A percentile compares a stretch with the other conserved stretches of the same genome.
phyloP scores from a whole-genome alignment of 2,888 invertebrate species.

The Leistus spinibarbis region DNA sequence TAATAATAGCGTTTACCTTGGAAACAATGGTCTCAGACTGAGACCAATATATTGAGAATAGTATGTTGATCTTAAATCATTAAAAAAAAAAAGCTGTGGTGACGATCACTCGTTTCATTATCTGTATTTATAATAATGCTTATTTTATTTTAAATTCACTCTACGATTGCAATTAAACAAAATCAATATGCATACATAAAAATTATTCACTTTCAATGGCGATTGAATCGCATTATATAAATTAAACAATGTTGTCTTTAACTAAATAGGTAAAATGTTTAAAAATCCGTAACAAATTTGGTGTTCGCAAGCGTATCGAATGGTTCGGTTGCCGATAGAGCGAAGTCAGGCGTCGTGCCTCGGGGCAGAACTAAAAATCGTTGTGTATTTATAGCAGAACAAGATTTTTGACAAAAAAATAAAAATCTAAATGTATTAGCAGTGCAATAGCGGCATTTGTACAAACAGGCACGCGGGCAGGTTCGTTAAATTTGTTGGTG shows the following conservation, averaged over 20 bases:
- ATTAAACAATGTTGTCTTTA: too few species aligned
- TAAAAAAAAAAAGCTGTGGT: too few species aligned
- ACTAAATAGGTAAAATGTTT: too few species aligned
- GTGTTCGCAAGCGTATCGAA: not conserved
- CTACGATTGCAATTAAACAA: too few species aligned
- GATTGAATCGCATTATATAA: too few species aligned
- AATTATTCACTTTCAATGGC: too few species aligned
- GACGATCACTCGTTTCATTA: too few species aligned
- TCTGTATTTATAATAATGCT: too few species aligned
- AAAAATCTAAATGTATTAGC: not conserved
- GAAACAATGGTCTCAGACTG: not conserved
- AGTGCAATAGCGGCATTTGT: constrained; percentile 8
- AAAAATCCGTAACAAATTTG: constrained; percentile 7
- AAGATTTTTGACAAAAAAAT: constrained; percentile 22
- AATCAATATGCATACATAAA: too few species aligned
- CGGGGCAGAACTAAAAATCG: constrained; percentile 6
- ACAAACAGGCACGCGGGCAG: not conserved
- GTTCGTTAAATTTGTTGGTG: constrained; percentile 14
- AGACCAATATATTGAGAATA: too few species aligned
- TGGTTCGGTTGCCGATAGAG: not conserved
- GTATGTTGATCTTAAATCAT: too few species aligned
- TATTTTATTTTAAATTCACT: too few species aligned
- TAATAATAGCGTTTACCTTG: constrained; percentile 43
- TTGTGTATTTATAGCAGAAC: constrained; percentile 2
- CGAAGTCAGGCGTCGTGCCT: not conserved